Evolutionary conservation across 2,113 vertebrate species (phyloP).

Genomic region (Sphyrna mokarran): DNA sequence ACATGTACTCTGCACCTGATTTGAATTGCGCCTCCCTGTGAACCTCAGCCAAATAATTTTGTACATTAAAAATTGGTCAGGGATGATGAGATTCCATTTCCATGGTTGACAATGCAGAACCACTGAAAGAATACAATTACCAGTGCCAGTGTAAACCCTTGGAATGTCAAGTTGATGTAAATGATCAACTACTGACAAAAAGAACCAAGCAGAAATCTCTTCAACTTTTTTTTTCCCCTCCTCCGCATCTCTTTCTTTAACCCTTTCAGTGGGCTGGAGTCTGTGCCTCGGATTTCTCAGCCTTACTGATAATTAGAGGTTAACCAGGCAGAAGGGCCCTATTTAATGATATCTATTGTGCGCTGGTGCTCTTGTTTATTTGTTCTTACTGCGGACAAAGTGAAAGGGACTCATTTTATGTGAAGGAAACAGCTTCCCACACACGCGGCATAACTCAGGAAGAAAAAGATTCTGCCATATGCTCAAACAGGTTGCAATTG

Average conservation of each 20-base stretch:
- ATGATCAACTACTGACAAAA: slow-evolving; percentile 88
- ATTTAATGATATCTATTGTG: not conserved
- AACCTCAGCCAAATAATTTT: slow-evolving; percentile 99
- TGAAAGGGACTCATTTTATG: not conserved
- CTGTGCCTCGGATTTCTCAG: not conserved
- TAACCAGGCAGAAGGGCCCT: not conserved
- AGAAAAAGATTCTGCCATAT: not conserved
- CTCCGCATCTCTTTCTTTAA: slow-evolving; percentile 11
- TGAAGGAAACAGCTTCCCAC: not conserved
- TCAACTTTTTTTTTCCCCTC: slow-evolving; percentile 51
- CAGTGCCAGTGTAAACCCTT: slow-evolving; percentile 98
- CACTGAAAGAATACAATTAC: slow-evolving; percentile 99
- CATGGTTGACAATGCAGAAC: slow-evolving; percentile 99
- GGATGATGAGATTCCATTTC: slow-evolving; percentile 99
- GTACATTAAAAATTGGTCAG: slow-evolving; percentile 99
- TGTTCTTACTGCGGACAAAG: not conserved
- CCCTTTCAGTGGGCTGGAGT: not conserved
- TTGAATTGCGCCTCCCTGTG: slow-evolving; percentile 97
- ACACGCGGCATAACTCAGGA: not conserved
- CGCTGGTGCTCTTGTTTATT: not conserved
- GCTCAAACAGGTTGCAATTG: not conserved
- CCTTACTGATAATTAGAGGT: not conserved
- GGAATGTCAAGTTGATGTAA: slow-evolving; percentile 99
- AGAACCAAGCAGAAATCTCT: slow-evolving; percentile 54
- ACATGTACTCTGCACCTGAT: slow-evolving; percentile 98